Conservation (phyloP, 2,113 vertebrate species). For the Uropsilus gracilis region DNA sequence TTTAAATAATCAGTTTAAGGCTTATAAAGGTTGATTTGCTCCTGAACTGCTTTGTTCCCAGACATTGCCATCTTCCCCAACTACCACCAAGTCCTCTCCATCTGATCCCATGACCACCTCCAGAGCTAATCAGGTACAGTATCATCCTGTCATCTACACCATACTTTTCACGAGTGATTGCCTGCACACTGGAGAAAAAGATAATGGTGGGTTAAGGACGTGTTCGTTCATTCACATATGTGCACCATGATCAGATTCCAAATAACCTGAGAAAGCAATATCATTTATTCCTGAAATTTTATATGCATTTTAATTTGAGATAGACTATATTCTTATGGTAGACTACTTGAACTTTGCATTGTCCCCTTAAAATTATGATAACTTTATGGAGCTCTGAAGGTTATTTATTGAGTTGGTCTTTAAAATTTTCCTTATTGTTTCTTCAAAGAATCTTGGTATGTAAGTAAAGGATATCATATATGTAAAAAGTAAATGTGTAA, state of each 20-base stretch:
- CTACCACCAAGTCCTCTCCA: conserved; percentile 95
- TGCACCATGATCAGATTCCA: conserved; percentile 85
- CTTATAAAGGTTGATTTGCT: conserved; percentile 94
- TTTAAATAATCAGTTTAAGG: conserved; percentile 89
- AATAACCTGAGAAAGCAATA: conserved; percentile 73
- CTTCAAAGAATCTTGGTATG: conserved; percentile 47
- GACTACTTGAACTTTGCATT: conserved; percentile 32
- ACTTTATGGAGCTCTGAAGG: neutral
- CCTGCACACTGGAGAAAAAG: conserved; percentile 88
- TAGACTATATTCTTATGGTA: conserved; percentile 32
- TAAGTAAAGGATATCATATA: conserved; percentile 56
- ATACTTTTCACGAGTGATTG: conserved; percentile 89
- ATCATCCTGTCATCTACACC: conserved; percentile 93
- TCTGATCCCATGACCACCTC: conserved; percentile 95
- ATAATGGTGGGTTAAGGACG: conserved; percentile 90
- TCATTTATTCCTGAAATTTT: conserved; percentile 66
- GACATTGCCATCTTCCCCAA: conserved; percentile 96
- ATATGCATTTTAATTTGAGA: conserved; percentile 66
- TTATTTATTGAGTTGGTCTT: conserved; percentile 64
- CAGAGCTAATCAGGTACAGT: conserved; percentile 95
- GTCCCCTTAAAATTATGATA: conserved; percentile 46
- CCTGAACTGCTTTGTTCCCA: conserved; percentile 95
- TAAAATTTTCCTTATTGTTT: conserved; percentile 53
- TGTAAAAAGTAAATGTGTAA: conserved; percentile 60
- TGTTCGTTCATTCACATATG: conserved; percentile 89